A percentile compares a stretch with the other conserved stretches of the same genome.
These are phyloP conservation scores for Mus minutoides DNA, from an alignment of 2,797 vertebrate genomes.

Conservation along the genomic window DNA sequence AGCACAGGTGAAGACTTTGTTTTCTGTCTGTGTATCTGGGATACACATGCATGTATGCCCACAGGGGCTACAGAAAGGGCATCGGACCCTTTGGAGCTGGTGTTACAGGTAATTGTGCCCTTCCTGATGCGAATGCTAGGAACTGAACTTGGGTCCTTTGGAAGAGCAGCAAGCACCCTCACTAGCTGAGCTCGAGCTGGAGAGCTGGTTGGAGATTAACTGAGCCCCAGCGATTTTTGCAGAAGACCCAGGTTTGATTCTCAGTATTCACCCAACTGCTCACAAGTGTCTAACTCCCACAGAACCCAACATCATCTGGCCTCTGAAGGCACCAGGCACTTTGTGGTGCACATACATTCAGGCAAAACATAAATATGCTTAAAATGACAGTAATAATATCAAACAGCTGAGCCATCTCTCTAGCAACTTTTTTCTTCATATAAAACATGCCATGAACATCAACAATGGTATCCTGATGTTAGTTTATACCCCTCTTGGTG, in stretches of 20 bases:
- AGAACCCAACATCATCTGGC: not conserved
- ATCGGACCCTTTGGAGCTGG: not conserved
- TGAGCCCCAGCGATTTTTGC: not conserved
- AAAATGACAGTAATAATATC: not conserved
- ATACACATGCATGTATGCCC: no score
- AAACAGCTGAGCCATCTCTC: not conserved
- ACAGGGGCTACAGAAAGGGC: not conserved
- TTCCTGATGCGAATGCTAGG: not conserved
- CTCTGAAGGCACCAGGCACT: not conserved
- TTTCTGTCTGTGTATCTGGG: not conserved
- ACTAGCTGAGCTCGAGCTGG: not conserved
- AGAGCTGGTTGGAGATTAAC: not conserved
- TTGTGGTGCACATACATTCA: not conserved
- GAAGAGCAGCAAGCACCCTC: not conserved
- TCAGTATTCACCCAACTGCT: not conserved
- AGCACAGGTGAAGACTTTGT: no score
- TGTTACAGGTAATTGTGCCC: not conserved
- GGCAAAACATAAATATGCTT: not conserved
- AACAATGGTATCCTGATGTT: not conserved
- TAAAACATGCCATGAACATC: not conserved
- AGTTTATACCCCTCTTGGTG: not conserved
- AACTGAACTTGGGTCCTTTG: not conserved
- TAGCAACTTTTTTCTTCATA: not conserved
- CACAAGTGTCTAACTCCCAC: not conserved
- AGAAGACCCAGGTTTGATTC: not conserved